Conservation (phyloP, 2,113 vertebrate genomes). For the Puffinus mauretanicus region DNA sequence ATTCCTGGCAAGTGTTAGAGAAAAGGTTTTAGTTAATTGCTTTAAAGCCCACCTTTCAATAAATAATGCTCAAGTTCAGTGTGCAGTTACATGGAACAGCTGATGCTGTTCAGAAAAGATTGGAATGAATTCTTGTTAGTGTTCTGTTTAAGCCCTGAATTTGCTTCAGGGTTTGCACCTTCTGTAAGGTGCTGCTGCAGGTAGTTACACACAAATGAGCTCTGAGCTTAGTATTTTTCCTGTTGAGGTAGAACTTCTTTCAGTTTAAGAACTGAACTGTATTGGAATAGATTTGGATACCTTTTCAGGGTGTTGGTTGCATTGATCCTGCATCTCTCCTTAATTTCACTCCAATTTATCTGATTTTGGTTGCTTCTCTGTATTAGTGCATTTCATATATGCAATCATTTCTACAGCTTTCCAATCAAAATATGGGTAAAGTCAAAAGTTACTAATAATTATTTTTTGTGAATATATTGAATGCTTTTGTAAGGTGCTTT, state of each 20-base stretch:
- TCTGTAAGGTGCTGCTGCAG: background rate
- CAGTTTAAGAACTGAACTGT: background rate
- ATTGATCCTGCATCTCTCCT: background rate
- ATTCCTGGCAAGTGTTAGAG: background rate
- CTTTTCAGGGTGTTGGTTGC: background rate
- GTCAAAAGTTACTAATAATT: background rate
- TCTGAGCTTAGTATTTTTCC: background rate
- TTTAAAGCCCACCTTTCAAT: background rate
- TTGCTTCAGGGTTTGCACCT: background rate
- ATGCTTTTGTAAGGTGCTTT: background rate
- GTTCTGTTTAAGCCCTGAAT: background rate
- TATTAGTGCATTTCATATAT: background rate
- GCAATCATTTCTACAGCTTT: background rate
- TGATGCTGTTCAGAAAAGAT: background rate
- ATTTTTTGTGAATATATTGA: background rate
- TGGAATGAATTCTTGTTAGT: background rate
- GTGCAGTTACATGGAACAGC: background rate
- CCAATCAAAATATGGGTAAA: background rate
- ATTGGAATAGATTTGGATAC: background rate
- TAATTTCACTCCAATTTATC: background rate
- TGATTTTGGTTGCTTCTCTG: background rate
- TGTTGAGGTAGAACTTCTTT: background rate
- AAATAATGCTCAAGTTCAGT: background rate
- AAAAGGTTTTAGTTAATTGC: background rate
- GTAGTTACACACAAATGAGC: background rate